Base-by-base conservation (phyloP, 2,888 invertebrate species). In the Fragum whitleyi region DNA sequence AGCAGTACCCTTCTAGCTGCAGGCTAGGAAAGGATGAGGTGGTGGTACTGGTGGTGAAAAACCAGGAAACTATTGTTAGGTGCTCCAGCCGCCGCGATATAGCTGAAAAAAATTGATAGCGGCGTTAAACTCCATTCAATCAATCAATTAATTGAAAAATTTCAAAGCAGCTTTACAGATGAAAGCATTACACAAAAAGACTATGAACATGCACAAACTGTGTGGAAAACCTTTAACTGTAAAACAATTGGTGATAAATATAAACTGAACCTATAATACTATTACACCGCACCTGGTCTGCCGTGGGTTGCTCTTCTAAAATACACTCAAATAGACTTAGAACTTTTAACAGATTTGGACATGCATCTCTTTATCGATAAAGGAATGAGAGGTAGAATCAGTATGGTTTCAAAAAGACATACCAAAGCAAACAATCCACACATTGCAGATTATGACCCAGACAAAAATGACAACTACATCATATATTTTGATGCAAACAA, bases 231-330 rank as follows among this genome's bases (percentile, higher is more conserved):
- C n/a, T n/a, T n/a, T n/a, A n/a, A n/a, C 39, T 82, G 90, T 83
- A 79, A 87, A 62, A 85, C 90, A 19, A 86, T 87, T 77, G 74
- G 68, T 51, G 57, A 69, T 28, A 29, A 57, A 21, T 91, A 90
- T 75, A 73, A 86, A 68, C 81, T 93, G 55, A 91, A 91, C 80
- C 90, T 89, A 21, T 69, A 76, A 21, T 77, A 84, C 39, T 93
- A 91, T 75, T 91, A 74, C 69, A 91, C 90, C 11, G 74, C 80
- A 72, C 92, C 92, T 19, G 90, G 90, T 32, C 77, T 93, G 29
- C 87, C 91, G 23, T 93, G 92, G 91, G 90, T 91, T 78, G 90
- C 90, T 14, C 11, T 88, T 87, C 81, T 92, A 21, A 91, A 89
- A 79, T 86, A 82, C 23, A 90, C 90, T 23, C 53, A 71, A 73